Conservation (phyloP, 2,797 vertebrate species). For the Basileuterus tristriatus region DNA sequence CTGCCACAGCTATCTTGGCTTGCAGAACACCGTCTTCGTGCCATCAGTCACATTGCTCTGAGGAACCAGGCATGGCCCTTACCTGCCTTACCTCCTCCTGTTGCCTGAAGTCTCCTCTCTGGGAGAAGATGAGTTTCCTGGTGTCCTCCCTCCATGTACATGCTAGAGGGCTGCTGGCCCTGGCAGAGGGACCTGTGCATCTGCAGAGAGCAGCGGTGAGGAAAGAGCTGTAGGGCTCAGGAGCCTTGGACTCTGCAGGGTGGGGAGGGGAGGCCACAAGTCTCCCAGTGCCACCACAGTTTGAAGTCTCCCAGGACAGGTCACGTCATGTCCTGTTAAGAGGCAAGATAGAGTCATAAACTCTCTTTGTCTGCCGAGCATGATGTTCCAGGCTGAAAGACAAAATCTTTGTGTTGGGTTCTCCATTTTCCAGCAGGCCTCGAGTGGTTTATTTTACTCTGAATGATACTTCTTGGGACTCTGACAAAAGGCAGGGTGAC, state of each 20-base stretch:
- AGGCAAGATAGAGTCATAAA: not conserved
- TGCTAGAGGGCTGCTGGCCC: not conserved
- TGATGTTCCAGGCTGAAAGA: not conserved
- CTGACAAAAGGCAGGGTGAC: not conserved
- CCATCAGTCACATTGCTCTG: not conserved
- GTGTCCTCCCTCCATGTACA: not conserved
- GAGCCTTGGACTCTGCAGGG: not conserved
- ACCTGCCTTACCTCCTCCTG: not conserved
- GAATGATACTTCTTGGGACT: not conserved
- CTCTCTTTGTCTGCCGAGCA: not conserved
- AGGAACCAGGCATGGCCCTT: not conserved
- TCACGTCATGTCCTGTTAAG: rapidly evolving
- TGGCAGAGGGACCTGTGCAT: not conserved
- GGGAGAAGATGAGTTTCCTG: not conserved
- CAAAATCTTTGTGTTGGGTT: not conserved
- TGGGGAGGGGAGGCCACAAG: not conserved
- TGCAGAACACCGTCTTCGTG: not conserved
- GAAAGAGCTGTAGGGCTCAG: not conserved
- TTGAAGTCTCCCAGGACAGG: not conserved
- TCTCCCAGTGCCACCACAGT: not conserved
- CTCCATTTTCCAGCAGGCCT: not conserved
- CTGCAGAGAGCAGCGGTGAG: not conserved
- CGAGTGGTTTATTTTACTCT: not conserved
- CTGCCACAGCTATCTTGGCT: not conserved
- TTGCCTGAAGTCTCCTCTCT: not conserved